phyloP scores from a whole-genome alignment of 2,888 invertebrate species.

The Nemotelus pantherinus region DNA sequence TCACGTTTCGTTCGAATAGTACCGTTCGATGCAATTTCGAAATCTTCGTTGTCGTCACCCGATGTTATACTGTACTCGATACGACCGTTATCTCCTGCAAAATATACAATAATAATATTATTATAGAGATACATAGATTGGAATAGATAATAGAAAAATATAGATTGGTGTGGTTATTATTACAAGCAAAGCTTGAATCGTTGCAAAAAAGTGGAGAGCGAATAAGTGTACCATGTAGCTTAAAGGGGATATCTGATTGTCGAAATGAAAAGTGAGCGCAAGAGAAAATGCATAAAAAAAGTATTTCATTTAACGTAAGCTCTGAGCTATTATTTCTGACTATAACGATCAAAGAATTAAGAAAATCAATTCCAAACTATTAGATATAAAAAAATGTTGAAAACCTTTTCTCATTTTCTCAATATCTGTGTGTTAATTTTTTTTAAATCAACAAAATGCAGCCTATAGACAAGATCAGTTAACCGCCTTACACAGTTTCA shows the following conservation, averaged over 20 bases:
- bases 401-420: no score
- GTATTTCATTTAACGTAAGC: no score
- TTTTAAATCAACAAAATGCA: no score
- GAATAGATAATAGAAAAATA: slow-evolving; percentile 45
- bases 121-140: slow-evolving; percentile 46
- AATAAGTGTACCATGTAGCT: not conserved
- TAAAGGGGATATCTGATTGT: not conserved
- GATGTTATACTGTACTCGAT: slow-evolving; percentile 83
- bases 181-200: not conserved
- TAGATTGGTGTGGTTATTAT: not conserved
- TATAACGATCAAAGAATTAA: no score
- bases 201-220: not conserved
- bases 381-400: no score
- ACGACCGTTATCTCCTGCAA: slow-evolving; percentile 84
- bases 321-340: no score
- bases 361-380: no score
- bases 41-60: slow-evolving; percentile 83
- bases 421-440: no score
- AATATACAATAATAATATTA: slow-evolving; percentile 39
- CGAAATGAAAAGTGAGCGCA: not conserved
- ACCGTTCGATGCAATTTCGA: slow-evolving; percentile 84
- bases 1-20: slow-evolving; percentile 79
- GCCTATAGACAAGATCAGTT: no score
- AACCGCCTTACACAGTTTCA: no score
- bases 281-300: no score